These are phyloP conservation scores for Apteryx mantelli DNA, from an alignment of 2,113 vertebrate genomes.

Conservation along the genomic window DNA sequence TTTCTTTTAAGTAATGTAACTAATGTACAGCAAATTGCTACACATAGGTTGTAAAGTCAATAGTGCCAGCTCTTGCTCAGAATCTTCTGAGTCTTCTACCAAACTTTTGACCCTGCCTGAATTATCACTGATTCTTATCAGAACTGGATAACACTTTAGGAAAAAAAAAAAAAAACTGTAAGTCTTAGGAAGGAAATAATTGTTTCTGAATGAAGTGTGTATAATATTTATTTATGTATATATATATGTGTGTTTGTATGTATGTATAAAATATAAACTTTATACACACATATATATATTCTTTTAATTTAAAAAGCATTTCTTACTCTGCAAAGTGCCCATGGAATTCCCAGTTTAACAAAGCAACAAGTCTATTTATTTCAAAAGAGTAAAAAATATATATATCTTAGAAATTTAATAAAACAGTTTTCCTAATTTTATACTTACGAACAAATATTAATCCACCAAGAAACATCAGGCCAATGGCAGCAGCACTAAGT, in stretches of 20 bases:
- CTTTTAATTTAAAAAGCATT: not conserved
- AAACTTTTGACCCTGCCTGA: not conserved
- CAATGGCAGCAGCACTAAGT: conserved; percentile 76
- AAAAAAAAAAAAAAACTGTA: not conserved
- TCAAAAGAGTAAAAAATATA: not conserved
- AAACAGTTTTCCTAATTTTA: not conserved
- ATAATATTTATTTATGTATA: too few species aligned
- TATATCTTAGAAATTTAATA: not conserved
- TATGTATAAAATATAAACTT: not conserved
- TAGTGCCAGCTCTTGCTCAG: not conserved
- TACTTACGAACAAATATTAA: conserved; percentile 85
- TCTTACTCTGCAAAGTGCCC: not conserved
- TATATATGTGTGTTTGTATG: not conserved
- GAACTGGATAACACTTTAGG: not conserved
- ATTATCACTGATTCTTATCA: not conserved
- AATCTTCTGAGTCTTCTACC: not conserved
- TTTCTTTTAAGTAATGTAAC: not conserved
- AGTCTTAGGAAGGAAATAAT: not conserved
- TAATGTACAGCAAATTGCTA: not conserved
- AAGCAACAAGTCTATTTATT: not conserved
- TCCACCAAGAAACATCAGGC: conserved; percentile 75
- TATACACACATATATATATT: not conserved
- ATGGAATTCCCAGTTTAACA: not conserved
- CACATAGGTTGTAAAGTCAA: not conserved
- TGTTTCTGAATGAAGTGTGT: not conserved